Base-by-base conservation (phyloP, 2,888 invertebrate species). In the Xylocampa areola region DNA sequence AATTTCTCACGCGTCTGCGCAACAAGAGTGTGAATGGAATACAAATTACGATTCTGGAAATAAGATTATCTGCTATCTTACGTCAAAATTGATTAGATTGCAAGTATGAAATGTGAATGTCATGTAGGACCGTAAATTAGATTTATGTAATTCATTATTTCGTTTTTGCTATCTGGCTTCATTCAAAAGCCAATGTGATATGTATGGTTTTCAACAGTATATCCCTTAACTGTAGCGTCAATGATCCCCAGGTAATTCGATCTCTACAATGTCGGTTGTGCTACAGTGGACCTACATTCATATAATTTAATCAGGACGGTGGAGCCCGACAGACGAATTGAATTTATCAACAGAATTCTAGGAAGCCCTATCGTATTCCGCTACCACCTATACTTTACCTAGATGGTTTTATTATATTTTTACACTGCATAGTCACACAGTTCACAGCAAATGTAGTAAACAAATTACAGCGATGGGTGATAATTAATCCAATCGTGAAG, bases 271-370 rank as follows among this genome's bases (percentile, higher is more conserved):
- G 39, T 39, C 45, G 35, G 54, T 29, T n/a, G n/a, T n/a, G n/a
- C n/a, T 30, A 37, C 44, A 17, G 23, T 49, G 35, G n/a, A n/a
- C n/a, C n/a, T 37, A 65, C 48, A 54, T 49, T 41, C 40, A 27
- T 30, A 47, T 67, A 50, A 65, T 61, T 61, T 33, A 67, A 55
- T 65, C 55, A 54, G 49, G 25, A 21, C 25, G n/a, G 21, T 35
- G 55, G 48, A 53, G 67, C 44, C 41, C 57, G 49, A 49, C 57
- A 51, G 48, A 67, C 33, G 43, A 50, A 71, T 70, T 60, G 51
- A 59, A 70, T 70, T 63, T 58, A 48, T 45, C 52, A 48, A 45
- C 49, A 47, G 33, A 23, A 32, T 11, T 48, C 44, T 40, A 52
- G 27, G 29, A 68, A 49, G 33, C 21, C 40, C 14, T 45, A 53